Conservation (phyloP, 2,888 invertebrate species). For the Eumacrocentrus americanus region DNA sequence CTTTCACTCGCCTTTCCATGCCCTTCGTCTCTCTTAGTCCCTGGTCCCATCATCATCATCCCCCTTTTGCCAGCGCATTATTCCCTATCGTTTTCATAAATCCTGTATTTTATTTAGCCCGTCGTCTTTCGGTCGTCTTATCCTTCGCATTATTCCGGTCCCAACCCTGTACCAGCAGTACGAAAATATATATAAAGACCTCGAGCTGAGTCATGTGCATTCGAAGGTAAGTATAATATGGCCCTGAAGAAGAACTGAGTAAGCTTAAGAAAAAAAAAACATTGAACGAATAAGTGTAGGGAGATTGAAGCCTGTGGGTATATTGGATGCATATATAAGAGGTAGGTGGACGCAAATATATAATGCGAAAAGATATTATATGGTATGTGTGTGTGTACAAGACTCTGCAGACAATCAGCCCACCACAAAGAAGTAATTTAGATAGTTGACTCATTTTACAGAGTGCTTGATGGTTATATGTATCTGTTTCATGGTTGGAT, state of each 20-base stretch:
- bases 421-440: no score
- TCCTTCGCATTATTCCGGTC: neutral
- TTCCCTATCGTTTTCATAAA: conserved; percentile 53
- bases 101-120: conserved; percentile 56
- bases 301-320: neutral
- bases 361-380: no score
- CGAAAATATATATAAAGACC: conserved; percentile 14
- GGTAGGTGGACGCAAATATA: neutral
- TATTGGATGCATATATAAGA: neutral
- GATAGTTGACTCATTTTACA: no score
- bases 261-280: neutral
- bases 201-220: conserved; percentile 5
- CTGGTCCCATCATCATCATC: conserved; percentile 9
- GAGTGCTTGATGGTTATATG: no score
- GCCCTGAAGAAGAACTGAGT: neutral
- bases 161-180: conserved; percentile 1
- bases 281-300: neutral
- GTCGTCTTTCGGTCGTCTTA: conserved; percentile 9
- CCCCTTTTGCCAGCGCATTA: neutral
- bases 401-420: neutral
- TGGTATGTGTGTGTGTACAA: neutral
- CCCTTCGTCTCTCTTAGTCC: neutral
- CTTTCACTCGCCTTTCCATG: neutral
- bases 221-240: neutral
- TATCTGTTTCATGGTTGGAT: no score